Conservation (phyloP, 2,797 vertebrate genomes). For the Botia kubotai region DNA sequence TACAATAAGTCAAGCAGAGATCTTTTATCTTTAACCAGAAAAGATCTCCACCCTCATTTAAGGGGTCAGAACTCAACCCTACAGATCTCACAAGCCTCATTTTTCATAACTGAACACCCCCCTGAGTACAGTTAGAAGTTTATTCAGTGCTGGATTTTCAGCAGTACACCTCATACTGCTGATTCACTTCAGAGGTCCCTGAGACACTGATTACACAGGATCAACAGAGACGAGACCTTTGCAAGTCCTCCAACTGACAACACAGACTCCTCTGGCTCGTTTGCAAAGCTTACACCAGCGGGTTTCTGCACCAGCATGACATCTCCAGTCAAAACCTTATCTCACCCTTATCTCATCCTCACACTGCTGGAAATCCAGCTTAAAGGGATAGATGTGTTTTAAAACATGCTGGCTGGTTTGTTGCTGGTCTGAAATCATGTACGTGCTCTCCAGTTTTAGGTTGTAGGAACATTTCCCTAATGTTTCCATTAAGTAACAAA, state of each 20-base stretch:
- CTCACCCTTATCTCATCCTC: neutral
- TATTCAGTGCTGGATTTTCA: neutral
- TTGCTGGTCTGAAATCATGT: neutral
- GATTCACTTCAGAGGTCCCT: slow-evolving; percentile 48
- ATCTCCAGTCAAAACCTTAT: slow-evolving; percentile 33
- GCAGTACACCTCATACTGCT: slow-evolving; percentile 44
- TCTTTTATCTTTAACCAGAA: neutral
- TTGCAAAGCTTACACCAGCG: slow-evolving; percentile 11
- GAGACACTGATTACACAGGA: slow-evolving; percentile 37
- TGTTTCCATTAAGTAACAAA: no score
- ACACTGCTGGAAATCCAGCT: neutral
- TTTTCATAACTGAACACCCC: neutral
- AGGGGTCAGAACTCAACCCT: neutral
- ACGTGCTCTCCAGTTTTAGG: no score
- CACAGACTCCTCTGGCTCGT: slow-evolving; percentile 36
- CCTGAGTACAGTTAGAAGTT: neutral
- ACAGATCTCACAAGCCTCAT: neutral
- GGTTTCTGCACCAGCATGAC: neutral
- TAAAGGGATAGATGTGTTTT: neutral
- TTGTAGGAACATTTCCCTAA: no score
- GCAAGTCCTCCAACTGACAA: slow-evolving; percentile 34
- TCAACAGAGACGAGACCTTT: slow-evolving; percentile 40
- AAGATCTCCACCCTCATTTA: neutral
- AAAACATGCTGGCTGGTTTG: neutral
- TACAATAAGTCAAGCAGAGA: neutral